These are phyloP conservation scores for Symphodus melops DNA, from an alignment of 2,113 vertebrate species.

Conservation along the genomic window DNA sequence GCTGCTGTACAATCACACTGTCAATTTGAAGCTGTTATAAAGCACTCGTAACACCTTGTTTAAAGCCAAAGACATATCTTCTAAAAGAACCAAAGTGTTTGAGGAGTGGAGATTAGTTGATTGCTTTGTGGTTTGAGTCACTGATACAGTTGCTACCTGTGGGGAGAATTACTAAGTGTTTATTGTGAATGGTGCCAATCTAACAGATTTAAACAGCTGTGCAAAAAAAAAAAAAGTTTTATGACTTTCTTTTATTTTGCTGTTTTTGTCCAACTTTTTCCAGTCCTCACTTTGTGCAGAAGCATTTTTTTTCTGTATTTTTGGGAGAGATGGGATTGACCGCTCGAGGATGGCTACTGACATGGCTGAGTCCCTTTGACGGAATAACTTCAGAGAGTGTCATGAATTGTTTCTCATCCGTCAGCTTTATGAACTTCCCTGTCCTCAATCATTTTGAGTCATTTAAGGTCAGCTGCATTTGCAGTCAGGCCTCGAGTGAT, in stretches of 20 bases:
- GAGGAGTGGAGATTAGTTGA: constrained; percentile 39
- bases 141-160: constrained; percentile 42
- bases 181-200: constrained; percentile 31
- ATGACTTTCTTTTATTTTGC: neutral
- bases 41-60: constrained; percentile 18
- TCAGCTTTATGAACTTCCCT: constrained; percentile 31
- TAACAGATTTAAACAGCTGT: constrained; percentile 1
- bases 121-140: constrained; percentile 49
- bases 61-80: constrained; percentile 33
- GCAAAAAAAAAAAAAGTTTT: neutral
- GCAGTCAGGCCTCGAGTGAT: neutral
- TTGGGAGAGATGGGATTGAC: constrained; percentile 4
- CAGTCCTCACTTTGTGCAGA: neutral
- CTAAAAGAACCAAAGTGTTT: constrained; percentile 3
- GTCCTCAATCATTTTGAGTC: constrained; percentile 21
- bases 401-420: constrained; percentile 30
- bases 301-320: constrained; percentile 32
- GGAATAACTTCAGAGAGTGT: constrained; percentile 9
- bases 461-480: constrained; percentile 8
- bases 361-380: constrained; percentile 14
- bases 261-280: neutral
- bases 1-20: neutral
- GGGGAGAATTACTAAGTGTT: constrained; percentile 44
- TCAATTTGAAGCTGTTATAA: neutral
- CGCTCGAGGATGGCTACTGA: constrained; percentile 29